Percentiles rank a stretch among this genome's conserved stretches.
These are phyloP conservation scores for Schrankia costaestrigalis DNA, from an alignment of 2,888 invertebrate species.

Conservation along the genomic window DNA sequence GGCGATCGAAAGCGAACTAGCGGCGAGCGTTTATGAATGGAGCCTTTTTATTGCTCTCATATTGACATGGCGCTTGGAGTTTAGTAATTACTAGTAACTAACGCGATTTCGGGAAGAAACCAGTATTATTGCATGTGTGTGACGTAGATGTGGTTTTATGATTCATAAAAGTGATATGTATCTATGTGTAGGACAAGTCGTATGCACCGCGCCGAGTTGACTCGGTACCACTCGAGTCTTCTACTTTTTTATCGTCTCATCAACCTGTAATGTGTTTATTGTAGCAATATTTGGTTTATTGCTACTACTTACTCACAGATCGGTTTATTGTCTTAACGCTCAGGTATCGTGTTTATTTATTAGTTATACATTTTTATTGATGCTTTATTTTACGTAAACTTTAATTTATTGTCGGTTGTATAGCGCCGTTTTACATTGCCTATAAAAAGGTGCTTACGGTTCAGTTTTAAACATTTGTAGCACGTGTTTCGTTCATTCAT, in stretches of 20 bases:
- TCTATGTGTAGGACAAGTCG: constrained; percentile 52
- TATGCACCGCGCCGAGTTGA: constrained; percentile 38
- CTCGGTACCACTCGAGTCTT: constrained; percentile 30
- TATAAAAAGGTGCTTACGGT: constrained; percentile 78
- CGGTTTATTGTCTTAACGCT: constrained; percentile 76
- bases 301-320: constrained; percentile 74
- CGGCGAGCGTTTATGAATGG: constrained; percentile 70
- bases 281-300: constrained; percentile 79
- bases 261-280: constrained; percentile 78
- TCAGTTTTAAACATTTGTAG: constrained; percentile 78
- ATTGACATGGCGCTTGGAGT: constrained; percentile 70
- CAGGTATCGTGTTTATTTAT: constrained; percentile 81
- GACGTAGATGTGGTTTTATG: constrained; percentile 68
- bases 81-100: constrained; percentile 71
- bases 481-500: constrained; percentile 80
- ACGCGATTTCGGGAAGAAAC: constrained; percentile 71
- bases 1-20: constrained; percentile 73
- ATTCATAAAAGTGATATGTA: constrained; percentile 76
- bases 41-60: constrained; percentile 74
- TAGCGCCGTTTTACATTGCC: constrained; percentile 78
- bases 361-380: constrained; percentile 81
- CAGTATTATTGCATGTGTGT: constrained; percentile 69
- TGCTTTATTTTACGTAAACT: constrained; percentile 79
- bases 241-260: constrained; percentile 69
- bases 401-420: constrained; percentile 79